Conservation (phyloP, 2,113 vertebrate genomes). For the Sclerurus mexicanus region DNA sequence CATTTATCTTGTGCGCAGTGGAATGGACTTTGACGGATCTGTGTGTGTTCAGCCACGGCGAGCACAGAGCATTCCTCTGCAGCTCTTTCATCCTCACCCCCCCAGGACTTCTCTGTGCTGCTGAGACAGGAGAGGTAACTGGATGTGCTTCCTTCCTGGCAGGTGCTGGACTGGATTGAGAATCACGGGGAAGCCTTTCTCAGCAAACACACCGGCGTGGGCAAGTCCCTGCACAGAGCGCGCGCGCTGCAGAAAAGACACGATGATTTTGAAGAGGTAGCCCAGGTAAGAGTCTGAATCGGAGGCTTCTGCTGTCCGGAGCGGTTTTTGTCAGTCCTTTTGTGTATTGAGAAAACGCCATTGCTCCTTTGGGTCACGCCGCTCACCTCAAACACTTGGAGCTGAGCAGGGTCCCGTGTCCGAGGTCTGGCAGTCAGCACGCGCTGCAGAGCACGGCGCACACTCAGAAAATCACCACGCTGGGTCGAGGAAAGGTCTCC, state of each 20-base stretch:
- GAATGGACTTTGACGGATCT: not conserved
- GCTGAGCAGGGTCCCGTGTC: not conserved
- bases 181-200: slow-evolving; percentile 96
- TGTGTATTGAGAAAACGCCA: not conserved
- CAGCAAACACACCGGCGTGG: slow-evolving; percentile 95
- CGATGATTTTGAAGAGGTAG: slow-evolving; percentile 97
- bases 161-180: slow-evolving; percentile 98
- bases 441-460: not conserved
- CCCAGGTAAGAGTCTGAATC: slow-evolving; percentile 82
- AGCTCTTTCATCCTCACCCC: not conserved
- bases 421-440: not conserved
- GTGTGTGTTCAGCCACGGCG: not conserved
- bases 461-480: not conserved
- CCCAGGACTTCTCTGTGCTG: not conserved
- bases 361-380: not conserved
- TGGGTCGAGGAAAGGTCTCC: not conserved
- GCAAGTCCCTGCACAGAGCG: slow-evolving; percentile 92
- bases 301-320: not conserved
- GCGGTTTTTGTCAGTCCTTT: not conserved
- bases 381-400: not conserved
- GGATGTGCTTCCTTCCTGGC: slow-evolving; percentile 39
- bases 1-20: not conserved
- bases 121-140: slow-evolving; percentile 36
- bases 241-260: slow-evolving; percentile 95
- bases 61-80: not conserved